Conservation (phyloP, 2,888 invertebrate genomes). For the Pteria penguin region DNA sequence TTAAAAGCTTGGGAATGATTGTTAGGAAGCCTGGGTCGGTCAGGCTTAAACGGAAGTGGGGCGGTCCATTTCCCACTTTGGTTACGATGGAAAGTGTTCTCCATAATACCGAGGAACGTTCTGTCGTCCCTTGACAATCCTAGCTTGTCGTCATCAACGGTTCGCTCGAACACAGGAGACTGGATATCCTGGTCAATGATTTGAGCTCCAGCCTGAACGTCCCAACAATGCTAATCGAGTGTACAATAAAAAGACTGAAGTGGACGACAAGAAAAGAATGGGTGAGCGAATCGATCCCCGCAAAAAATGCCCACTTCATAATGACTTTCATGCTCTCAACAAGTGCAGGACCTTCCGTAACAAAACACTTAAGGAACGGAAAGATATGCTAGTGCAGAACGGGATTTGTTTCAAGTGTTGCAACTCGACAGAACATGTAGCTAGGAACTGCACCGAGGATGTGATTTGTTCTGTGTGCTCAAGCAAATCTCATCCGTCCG, state of each 20-base stretch:
- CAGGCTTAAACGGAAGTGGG: no score
- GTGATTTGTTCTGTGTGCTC: slow-evolving; percentile 12
- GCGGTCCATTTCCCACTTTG: no score
- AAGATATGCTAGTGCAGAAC: not conserved
- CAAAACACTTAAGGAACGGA: slow-evolving; percentile 11
- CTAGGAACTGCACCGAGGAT: slow-evolving; percentile 9
- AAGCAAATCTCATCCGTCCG: slow-evolving; percentile 9
- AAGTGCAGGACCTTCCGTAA: slow-evolving; percentile 20
- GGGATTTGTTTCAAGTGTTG: slow-evolving; percentile 26
- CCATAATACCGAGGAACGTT: no score
- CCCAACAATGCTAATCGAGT: not conserved
- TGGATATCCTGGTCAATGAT: not conserved
- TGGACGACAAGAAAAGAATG: not conserved
- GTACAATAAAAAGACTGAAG: not conserved
- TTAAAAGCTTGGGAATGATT: no score
- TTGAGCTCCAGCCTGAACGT: no score
- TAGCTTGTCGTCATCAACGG: no score
- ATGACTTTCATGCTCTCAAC: slow-evolving; percentile 20
- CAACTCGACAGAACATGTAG: slow-evolving; percentile 12
- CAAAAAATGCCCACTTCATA: slow-evolving; percentile 16
- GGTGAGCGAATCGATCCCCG: not conserved
- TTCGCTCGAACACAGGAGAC: no score
- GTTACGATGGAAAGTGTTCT: no score
- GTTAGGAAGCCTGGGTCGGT: no score
- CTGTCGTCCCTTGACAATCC: no score